Evolutionary conservation across 2,888 invertebrate genomes (phyloP).

Genomic region (Papilio protenor): DNA sequence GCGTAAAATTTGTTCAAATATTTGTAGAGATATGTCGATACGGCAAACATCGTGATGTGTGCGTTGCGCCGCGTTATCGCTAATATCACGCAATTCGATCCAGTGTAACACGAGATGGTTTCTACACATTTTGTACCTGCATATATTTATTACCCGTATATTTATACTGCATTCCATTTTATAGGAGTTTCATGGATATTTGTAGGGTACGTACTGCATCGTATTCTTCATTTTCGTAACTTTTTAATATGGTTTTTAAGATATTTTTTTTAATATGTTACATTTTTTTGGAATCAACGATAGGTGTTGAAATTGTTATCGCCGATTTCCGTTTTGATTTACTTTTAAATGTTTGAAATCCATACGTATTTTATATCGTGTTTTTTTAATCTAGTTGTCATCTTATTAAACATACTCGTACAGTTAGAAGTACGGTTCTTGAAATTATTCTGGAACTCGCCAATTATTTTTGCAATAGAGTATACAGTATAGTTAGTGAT

Average conservation of each 20-base stretch:
- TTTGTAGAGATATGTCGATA: slow-evolving; percentile 21
- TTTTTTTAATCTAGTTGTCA: background rate
- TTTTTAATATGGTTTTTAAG: background rate
- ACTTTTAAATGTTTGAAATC: slow-evolving; percentile 4
- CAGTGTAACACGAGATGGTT: slow-evolving; percentile 38
- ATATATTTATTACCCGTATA: slow-evolving; percentile 37
- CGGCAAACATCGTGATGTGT: slow-evolving; percentile 21
- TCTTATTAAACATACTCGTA: background rate
- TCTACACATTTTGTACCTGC: slow-evolving; percentile 33
- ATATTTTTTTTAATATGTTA: background rate
- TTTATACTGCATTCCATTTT: slow-evolving; percentile 39
- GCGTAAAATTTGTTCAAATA: slow-evolving; percentile 30
- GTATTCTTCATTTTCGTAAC: background rate
- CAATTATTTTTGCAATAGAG: background rate
- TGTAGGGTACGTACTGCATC: background rate
- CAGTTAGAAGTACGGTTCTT: background rate
- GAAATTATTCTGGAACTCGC: background rate
- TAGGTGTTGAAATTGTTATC: too few relatives aligned
- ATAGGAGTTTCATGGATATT: slow-evolving; percentile 33
- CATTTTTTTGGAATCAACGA: too few relatives aligned
- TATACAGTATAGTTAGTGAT: background rate
- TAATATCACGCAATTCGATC: slow-evolving; percentile 39
- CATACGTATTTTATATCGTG: background rate
- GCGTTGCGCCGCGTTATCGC: slow-evolving; percentile 33
- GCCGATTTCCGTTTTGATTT: background rate